Base-by-base conservation (phyloP, 2,113 vertebrate genomes). In the Turdus rufiventris region DNA sequence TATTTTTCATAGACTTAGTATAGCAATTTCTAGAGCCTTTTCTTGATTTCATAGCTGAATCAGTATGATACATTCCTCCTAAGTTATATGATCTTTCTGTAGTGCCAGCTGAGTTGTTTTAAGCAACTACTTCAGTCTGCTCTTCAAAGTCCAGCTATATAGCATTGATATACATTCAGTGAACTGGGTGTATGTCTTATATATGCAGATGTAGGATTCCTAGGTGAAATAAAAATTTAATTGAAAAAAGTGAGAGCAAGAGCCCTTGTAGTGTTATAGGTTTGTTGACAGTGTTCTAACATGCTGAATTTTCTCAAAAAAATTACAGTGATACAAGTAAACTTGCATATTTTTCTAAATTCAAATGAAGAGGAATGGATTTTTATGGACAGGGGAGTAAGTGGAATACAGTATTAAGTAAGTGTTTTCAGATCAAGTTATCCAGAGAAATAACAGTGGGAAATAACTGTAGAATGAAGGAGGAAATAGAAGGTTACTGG, bases 361-460 rank as follows among this genome's bases (percentile, higher is more conserved):
- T 65, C 50, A 20, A 79, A 79, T 61, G 60, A 50, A 47, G 7
- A 50, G 45, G 7, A 50, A 45, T 3, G 29, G 66, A 25, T 29
- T 15, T 58, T 47, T n/a, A n/a, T 6, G 8, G 8, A 3, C 47
- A 50, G 48, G 14, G 4, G 51, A 2, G 2, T 2, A 6, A 2
- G 7, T 14, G n/a, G 47, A 40, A 65, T 51, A 8, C 12, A 36
- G 5, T 54, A 50, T 56, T 63, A 43, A 56, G 34, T 36, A 13
- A 21, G 21, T 38, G 5, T 34, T 78, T 92, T 74, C 33, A n/a
- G 10, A 65, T 84, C 12, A 66, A 11, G 10, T 60, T 66, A 54
- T 60, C 14, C 40, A 51, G 56, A 56, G 29, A 61, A 47, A 19
- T 11, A 14, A 62, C 19, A 38, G 7, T n/a, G 48, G 61, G 29